Evolutionary conservation across 2,888 invertebrate species (phyloP).

Genomic region (Acleris literana): DNA sequence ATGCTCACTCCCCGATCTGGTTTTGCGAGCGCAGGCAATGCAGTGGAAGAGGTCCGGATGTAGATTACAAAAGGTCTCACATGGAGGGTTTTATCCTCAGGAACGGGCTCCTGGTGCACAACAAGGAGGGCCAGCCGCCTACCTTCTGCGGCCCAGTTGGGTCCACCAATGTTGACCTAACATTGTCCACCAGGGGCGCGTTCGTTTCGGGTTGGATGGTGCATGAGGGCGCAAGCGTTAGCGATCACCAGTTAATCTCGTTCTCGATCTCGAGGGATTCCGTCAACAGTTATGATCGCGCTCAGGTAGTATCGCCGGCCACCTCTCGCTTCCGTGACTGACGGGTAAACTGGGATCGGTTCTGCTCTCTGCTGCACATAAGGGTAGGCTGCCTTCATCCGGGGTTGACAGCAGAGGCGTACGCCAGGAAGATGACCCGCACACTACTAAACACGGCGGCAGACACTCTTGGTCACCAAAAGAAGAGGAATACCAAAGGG

Average conservation of each 20-base stretch:
- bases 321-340: neutral
- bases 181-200: neutral
- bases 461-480: neutral
- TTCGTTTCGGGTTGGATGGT: conserved; percentile 9
- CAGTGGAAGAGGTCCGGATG: neutral
- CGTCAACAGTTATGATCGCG: fast-evolving
- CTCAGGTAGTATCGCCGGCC: conserved; percentile 18
- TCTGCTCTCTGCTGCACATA: no score
- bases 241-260: conserved; percentile 40
- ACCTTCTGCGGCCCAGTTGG: neutral
- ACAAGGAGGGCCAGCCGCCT: neutral
- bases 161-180: neutral
- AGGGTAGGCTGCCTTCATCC: no score
- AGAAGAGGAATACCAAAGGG: neutral
- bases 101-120: neutral
- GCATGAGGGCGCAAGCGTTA: conserved; percentile 41
- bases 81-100: neutral
- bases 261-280: conserved; percentile 12
- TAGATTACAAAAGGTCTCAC: neutral
- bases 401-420: no score
- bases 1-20: neutral
- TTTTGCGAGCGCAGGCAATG: neutral
- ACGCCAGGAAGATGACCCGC: neutral
- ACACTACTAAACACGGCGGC: neutral
- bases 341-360: no score